A percentile compares a stretch with the other conserved stretches of the same genome.
Evolutionary conservation across 2,888 invertebrate species (phyloP).

Genomic region (Lymantria dispar): DNA sequence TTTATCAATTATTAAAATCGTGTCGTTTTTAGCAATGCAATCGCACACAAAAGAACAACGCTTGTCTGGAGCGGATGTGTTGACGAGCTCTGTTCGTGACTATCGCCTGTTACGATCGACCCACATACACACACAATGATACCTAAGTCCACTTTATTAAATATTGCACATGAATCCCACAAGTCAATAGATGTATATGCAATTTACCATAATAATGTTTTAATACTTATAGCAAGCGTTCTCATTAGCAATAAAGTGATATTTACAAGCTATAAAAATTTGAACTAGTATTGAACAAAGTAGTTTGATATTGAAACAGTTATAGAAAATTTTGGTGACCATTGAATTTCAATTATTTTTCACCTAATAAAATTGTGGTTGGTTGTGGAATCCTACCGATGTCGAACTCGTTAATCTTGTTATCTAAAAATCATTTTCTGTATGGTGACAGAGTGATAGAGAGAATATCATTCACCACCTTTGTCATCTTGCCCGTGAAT

Average conservation of each 20-base stretch:
- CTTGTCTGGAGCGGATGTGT: conserved; percentile 56
- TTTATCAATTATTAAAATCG: conserved; percentile 7
- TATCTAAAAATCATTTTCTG: too few species aligned
- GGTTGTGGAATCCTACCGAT: background rate
- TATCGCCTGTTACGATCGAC: conserved; percentile 75
- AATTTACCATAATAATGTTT: background rate
- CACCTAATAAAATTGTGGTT: background rate
- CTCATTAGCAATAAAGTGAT: background rate
- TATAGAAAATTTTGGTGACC: background rate
- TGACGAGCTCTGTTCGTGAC: conserved; percentile 58
- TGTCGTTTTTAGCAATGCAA: conserved; percentile 31
- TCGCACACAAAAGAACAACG: conserved; percentile 34
- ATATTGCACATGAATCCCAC: conserved; percentile 19
- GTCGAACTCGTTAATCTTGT: too few species aligned
- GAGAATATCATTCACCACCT: too few species aligned
- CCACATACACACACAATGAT: conserved; percentile 53
- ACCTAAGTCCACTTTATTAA: conserved; percentile 17
- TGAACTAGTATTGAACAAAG: background rate
- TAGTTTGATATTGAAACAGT: background rate
- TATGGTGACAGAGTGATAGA: too few species aligned
- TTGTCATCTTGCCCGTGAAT: too few species aligned
- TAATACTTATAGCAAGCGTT: background rate
- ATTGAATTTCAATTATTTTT: background rate
- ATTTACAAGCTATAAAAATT: background rate
- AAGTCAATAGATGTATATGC: background rate